Conservation (phyloP, 2,797 vertebrate species). For the Brachyrhaphis roseni region DNA sequence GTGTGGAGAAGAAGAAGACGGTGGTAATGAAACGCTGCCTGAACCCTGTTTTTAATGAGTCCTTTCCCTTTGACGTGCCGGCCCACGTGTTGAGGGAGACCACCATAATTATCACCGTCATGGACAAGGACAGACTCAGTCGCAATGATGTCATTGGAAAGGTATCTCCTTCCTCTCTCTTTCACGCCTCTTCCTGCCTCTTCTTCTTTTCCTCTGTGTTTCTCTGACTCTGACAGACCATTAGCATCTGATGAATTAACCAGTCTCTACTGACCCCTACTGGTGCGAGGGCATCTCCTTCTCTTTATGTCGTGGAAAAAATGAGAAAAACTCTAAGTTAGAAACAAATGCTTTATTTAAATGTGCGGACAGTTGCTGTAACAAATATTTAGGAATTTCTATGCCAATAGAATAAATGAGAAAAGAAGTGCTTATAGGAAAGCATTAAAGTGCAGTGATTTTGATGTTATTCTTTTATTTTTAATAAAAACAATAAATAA, state of each 20-base stretch:
- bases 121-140: conserved; percentile 99
- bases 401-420: neutral
- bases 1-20: conserved; percentile 99
- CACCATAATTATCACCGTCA: conserved; percentile 98
- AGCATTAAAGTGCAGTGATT: neutral
- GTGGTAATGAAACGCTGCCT: conserved; percentile 98
- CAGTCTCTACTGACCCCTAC: conserved; percentile 76
- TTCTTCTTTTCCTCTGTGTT: conserved; percentile 46
- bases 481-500: neutral
- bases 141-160: conserved; percentile 99
- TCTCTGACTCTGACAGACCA: conserved; percentile 44
- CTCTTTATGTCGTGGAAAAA: neutral
- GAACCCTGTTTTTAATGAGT: conserved; percentile 98
- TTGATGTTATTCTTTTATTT: neutral
- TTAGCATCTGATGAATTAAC: conserved; percentile 21
- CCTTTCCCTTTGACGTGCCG: conserved; percentile 96
- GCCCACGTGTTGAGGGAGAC: conserved; percentile 97
- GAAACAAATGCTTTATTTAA: neutral
- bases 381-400: neutral
- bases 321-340: neutral
- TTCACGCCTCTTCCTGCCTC: conserved; percentile 35
- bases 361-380: neutral
- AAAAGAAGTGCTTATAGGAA: neutral
- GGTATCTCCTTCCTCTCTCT: conserved; percentile 77
- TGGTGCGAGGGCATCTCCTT: conserved; percentile 46